phyloP scores from a whole-genome alignment of 2,888 invertebrate genomes.

The Cephus nigrinus region DNA sequence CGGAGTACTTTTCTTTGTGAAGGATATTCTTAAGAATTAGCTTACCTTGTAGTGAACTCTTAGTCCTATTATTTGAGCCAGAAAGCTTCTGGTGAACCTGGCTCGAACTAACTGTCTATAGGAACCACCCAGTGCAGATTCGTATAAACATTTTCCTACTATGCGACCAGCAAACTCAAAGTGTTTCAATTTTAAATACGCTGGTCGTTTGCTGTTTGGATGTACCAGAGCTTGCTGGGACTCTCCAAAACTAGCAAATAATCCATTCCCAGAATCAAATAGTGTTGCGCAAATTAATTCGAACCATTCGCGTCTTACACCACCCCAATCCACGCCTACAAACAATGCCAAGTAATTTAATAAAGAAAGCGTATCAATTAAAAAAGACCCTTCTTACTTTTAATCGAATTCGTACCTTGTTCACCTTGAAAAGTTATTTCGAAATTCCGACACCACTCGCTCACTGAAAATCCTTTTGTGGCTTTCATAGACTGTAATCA shows the following conservation, averaged over 20 bases:
- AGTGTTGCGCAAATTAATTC: slow-evolving; percentile 87
- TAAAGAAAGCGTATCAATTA: slow-evolving; percentile 5
- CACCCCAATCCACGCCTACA: slow-evolving; percentile 93
- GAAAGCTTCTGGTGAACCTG: slow-evolving; percentile 89
- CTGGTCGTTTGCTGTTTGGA: slow-evolving; percentile 84
- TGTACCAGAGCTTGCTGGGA: slow-evolving; percentile 89
- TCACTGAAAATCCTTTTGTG: slow-evolving; percentile 85
- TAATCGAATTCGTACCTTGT: slow-evolving; percentile 74
- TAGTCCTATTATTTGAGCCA: slow-evolving; percentile 93
- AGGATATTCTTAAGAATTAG: not conserved
- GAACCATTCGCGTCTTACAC: slow-evolving; percentile 94
- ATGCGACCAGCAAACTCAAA: slow-evolving; percentile 94
- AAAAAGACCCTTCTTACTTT: not conserved
- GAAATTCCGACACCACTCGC: slow-evolving; percentile 95
- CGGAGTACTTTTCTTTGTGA: not conserved
- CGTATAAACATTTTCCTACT: slow-evolving; percentile 94
- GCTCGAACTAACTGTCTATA: slow-evolving; percentile 92
- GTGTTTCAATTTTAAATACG: slow-evolving; percentile 85
- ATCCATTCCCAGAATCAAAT: slow-evolving; percentile 84
- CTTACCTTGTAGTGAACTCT: slow-evolving; percentile 90
- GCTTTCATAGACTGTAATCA: slow-evolving; percentile 78
- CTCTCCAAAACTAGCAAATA: slow-evolving; percentile 89
- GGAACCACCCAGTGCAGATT: slow-evolving; percentile 89
- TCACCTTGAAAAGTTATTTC: slow-evolving; percentile 95
- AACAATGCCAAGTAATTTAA: slow-evolving; percentile 15